A percentile compares a stretch with the other conserved stretches of the same genome.
Conservation (phyloP, 2,113 vertebrate genomes). For the Rhea pennata region DNA sequence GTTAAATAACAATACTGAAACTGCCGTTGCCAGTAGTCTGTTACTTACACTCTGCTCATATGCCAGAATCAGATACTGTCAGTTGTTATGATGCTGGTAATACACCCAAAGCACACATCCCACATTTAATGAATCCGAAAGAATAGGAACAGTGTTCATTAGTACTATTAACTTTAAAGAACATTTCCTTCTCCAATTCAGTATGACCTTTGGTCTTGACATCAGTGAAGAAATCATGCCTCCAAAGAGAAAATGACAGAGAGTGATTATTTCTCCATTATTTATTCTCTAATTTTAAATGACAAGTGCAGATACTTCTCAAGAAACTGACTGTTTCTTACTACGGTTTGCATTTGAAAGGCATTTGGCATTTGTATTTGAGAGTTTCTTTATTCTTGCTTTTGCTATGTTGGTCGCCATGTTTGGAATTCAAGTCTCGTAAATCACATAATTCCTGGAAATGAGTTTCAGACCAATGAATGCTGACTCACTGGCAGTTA, state of each 20-base stretch:
- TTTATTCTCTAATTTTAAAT: background rate
- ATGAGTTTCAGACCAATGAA: conserved; percentile 44
- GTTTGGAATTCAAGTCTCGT: conserved; percentile 39
- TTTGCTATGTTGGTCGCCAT: background rate
- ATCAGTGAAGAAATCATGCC: background rate
- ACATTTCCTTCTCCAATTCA: background rate
- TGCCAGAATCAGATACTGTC: background rate
- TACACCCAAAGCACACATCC: background rate
- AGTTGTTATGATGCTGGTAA: background rate
- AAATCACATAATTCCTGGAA: conserved; percentile 67
- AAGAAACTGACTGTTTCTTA: background rate
- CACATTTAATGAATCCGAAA: background rate
- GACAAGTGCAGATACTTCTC: background rate
- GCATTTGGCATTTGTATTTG: background rate
- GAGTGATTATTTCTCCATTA: background rate
- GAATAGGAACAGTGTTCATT: background rate
- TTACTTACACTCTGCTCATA: background rate
- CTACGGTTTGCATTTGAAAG: background rate
- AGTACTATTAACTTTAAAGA: background rate
- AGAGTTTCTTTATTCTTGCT: background rate
- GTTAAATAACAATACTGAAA: background rate
- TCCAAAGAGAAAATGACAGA: background rate
- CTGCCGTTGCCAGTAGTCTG: background rate
- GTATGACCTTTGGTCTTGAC: background rate
- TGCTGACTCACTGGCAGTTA: conserved; percentile 63